Base-by-base conservation (phyloP, 2,888 invertebrate genomes). In the Ormyrus nitidulus region DNA sequence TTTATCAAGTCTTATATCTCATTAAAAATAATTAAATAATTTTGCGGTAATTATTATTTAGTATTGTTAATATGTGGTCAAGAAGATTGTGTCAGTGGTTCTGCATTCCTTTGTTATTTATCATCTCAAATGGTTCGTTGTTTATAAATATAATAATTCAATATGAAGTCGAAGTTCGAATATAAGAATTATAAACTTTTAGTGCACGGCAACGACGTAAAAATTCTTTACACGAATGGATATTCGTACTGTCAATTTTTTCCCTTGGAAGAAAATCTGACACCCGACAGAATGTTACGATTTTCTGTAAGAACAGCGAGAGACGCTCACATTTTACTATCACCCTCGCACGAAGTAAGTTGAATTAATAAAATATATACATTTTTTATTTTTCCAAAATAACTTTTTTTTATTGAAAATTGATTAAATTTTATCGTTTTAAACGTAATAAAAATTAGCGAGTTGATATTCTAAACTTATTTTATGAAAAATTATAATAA, bases 181-280 rank as follows among this genome's bases (percentile, higher is more conserved):
- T 19, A 19, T 19, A 19, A 19, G 19, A 19, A 19, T 19, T 19
- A 19, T 19, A 19, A 19, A 19, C 19, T 54, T 69, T 6, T 56
- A 83, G 83, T 64, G 62, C 13, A 9, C 9, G 64, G 81, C 46
- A 76, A 75, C 44, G 82, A 82, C 19, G 58, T 75, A 0, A 82
- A 82, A 61, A 80, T 72, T 1, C 54, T 83, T 8, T 82, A 82
- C 70, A 82, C 81, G 9, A 51, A 75, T 65, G 83, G 83, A 54
- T 82, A 81, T 51, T 79, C 62, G n/a, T 83, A 82, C 79, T 79
- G 79, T 65, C 82, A 81, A 34, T 82, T 75, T 69, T 82, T 82
- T 53, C 72, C 79, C 19, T 65, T 81, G 34, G 69, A 82, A 58
- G 77, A 82, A 72, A 83, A 83, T 77, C 49, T 81, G 62, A 75